Conservation (phyloP, 2,888 invertebrate species). For the Spisula subtruncata region DNA sequence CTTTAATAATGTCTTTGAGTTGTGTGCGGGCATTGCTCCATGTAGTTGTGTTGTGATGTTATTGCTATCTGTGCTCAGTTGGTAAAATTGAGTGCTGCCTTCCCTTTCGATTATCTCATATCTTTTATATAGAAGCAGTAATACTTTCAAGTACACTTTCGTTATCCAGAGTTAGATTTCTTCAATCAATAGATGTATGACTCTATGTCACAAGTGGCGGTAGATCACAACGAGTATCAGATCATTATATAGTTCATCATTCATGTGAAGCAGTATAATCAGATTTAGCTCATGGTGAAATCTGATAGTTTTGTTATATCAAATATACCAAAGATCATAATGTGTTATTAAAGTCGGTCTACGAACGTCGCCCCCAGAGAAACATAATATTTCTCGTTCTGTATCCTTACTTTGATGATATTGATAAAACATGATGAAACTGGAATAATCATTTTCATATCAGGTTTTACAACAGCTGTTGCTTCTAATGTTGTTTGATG, state of each 20-base stretch:
- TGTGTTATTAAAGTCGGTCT: neutral
- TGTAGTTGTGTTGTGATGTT: no score
- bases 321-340: neutral
- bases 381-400: neutral
- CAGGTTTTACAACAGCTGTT: no score
- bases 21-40: no score
- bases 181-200: neutral
- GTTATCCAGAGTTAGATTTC: neutral
- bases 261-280: neutral
- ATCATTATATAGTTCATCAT: neutral
- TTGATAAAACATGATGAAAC: neutral
- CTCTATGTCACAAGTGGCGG: neutral
- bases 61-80: no score
- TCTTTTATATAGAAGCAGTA: neutral
- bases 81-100: no score
- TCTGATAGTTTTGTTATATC: neutral
- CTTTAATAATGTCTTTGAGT: no score
- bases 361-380: no score
- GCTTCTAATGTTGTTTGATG: neutral
- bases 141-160: neutral
- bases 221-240: neutral
- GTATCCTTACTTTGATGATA: neutral
- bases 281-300: neutral
- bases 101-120: no score
- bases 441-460: neutral